Evolutionary conservation across 2,113 vertebrate genomes (phyloP).

Genomic region (Nesospiza acunhae): DNA sequence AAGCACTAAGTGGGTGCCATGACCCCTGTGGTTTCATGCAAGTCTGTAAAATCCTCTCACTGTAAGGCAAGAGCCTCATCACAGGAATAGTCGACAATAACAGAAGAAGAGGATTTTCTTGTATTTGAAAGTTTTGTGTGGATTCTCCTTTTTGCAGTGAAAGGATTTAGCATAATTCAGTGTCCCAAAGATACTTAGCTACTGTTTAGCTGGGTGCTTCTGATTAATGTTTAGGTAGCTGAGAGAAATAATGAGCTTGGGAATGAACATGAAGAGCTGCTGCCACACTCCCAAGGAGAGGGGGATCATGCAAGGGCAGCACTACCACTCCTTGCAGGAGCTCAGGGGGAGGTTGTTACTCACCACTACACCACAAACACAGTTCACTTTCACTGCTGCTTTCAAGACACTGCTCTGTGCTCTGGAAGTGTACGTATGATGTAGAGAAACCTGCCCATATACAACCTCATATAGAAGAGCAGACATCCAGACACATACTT

Average conservation of each 20-base stretch:
- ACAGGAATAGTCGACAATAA: neutral
- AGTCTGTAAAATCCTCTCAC: neutral
- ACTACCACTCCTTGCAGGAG: fast-evolving
- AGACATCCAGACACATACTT: neutral
- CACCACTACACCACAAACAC: neutral
- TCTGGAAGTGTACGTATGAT: neutral
- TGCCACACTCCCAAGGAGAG: neutral
- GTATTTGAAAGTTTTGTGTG: neutral
- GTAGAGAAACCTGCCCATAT: neutral
- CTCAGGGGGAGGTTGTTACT: neutral
- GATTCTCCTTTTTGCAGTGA: neutral
- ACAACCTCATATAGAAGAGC: neutral
- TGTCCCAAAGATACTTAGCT: neutral
- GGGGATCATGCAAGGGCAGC: neutral
- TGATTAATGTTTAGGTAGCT: neutral
- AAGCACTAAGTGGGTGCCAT: neutral
- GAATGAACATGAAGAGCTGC: neutral
- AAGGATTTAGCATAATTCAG: neutral
- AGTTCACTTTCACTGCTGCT: neutral
- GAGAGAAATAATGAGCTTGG: neutral
- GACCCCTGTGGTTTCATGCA: neutral
- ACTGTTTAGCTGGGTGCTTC: neutral
- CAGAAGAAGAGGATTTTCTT: neutral
- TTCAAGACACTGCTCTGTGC: neutral
- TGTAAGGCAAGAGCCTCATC: neutral